Base-by-base conservation (phyloP, 2,113 vertebrate genomes). In the Seriola dumerili region DNA sequence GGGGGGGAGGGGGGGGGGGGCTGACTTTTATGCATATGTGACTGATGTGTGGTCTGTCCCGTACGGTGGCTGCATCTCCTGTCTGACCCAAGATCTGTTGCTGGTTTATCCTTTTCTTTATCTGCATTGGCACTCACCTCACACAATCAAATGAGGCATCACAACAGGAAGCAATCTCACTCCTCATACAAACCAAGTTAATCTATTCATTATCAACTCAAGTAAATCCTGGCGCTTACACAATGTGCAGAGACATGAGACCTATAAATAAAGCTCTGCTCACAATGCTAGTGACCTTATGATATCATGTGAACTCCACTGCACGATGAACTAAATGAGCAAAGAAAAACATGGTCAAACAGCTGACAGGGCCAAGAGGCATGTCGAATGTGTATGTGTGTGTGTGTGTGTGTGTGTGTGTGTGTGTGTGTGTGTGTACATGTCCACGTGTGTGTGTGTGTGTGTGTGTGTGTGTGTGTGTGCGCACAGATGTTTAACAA, bases 311-410 rank as follows among this genome's bases (percentile, higher is more conserved):
- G 91, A 91, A 90, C 87, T 84, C 57, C 61, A 17, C 61, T 83
- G 89, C 89, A 90, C 89, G 83, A 91, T 25, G 82, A 87, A 87
- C 83, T 80, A 89, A 90, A 94, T 86, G 77, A 93, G 92, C 83
- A 87, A 80, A 90, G 85, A 91, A 91, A 91, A 89, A 79, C 87
- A 78, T 88, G 86, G 83, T 89, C 84, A 54, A 93, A 90, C 92
- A 93, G 90, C 93, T 92, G 93, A 94, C 92, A 89, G 40, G 82
- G 93, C 92, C 93, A 87, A 83, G 82, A 93, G 93, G 92, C 90
- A 93, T 83, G 88, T 83, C 80, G 48, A 71, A 81, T 81, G 81
- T 64, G 80, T 85, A 9, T 50, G 54, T 44, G 72, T 75, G 55
- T 78, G 63, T 42, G 62, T 54, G 58, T 55, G 63, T 40, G 55